These are phyloP conservation scores for Ceramica pisi DNA, from an alignment of 2,888 invertebrate species.

Conservation along the genomic window DNA sequence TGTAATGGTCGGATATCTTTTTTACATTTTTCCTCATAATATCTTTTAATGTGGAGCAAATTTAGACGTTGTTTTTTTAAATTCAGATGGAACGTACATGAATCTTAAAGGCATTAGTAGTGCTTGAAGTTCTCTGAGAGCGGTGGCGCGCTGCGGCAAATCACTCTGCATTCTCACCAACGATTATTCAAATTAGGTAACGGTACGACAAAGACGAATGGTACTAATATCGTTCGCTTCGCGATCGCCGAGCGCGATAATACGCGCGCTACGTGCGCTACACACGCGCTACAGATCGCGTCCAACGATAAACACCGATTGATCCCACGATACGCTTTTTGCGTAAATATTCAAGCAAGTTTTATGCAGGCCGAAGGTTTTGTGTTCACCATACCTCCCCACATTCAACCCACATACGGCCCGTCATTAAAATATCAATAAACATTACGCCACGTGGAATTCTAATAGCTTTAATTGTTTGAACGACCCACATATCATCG, in stretches of 20 bases:
- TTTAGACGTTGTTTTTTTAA: constrained; percentile 57
- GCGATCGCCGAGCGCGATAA: constrained; percentile 86
- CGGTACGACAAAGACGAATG: constrained; percentile 90
- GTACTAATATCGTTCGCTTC: constrained; percentile 87
- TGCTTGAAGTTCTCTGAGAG: constrained; percentile 67
- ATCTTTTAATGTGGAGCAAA: constrained; percentile 56
- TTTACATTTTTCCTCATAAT: constrained; percentile 66
- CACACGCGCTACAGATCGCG: constrained; percentile 89
- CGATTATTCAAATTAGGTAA: constrained; percentile 91
- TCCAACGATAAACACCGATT: constrained; percentile 87
- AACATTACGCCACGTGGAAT: constrained; percentile 41
- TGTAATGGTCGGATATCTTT: constrained; percentile 76
- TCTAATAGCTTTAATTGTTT: constrained; percentile 54
- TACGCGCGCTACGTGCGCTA: constrained; percentile 83
- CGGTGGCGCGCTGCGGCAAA: constrained; percentile 80
- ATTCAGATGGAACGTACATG: constrained; percentile 58
- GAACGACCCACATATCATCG: constrained; percentile 30
- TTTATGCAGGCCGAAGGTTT: constrained; percentile 80
- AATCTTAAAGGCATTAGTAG: constrained; percentile 65
- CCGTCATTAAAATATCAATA: constrained; percentile 56
- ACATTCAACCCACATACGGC: constrained; percentile 41
- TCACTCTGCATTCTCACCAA: constrained; percentile 88
- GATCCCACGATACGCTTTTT: constrained; percentile 89
- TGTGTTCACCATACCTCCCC: constrained; percentile 71
- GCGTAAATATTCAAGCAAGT: constrained; percentile 87